Percentiles rank a stretch among this genome's conserved stretches.
Evolutionary conservation across 1,140 invertebrate species (phyloP).

Genomic region (Bombyx mori): DNA sequence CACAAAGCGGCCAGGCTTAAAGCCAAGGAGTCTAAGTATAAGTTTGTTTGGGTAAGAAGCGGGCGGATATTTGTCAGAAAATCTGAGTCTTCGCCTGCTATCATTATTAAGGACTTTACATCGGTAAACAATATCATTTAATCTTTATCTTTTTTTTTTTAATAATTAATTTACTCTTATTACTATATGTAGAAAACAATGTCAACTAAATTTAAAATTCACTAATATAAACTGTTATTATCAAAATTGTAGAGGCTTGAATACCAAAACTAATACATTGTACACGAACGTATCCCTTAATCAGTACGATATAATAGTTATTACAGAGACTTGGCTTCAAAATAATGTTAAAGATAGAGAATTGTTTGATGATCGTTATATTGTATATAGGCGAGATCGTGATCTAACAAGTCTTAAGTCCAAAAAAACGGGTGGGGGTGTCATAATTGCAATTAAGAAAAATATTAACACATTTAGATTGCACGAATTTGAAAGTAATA

Average conservation of each 20-base stretch:
- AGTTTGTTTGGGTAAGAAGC: conserved; percentile 20
- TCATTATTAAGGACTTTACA: no score
- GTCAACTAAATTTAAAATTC: no score
- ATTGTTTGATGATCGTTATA: conserved; percentile 13
- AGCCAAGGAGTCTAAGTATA: conserved; percentile 13
- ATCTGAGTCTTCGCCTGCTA: conserved; percentile 10
- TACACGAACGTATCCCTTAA: conserved; percentile 9
- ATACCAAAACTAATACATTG: conserved; percentile 13
- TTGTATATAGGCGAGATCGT: conserved; percentile 13
- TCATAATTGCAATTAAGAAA: conserved; percentile 13
- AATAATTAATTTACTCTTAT: conserved; percentile 1
- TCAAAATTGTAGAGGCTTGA: conserved; percentile 15
- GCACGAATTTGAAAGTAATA: conserved; percentile 8
- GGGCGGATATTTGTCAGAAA: conserved; percentile 18
- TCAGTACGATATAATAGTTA: conserved; percentile 11
- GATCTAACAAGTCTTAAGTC: neutral
- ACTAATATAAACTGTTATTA: no score
- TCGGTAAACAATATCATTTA: neutral
- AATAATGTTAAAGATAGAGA: conserved; percentile 12
- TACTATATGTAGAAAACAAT: conserved; percentile 3
- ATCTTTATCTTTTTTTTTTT: neutral
- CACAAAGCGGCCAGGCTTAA: conserved; percentile 12
- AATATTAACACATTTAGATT: conserved; percentile 4
- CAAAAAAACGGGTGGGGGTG: conserved; percentile 10
- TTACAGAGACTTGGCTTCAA: conserved; percentile 19